These are phyloP conservation scores for Chloropsis hardwickii DNA, from an alignment of 2,113 vertebrate species.

Conservation along the genomic window DNA sequence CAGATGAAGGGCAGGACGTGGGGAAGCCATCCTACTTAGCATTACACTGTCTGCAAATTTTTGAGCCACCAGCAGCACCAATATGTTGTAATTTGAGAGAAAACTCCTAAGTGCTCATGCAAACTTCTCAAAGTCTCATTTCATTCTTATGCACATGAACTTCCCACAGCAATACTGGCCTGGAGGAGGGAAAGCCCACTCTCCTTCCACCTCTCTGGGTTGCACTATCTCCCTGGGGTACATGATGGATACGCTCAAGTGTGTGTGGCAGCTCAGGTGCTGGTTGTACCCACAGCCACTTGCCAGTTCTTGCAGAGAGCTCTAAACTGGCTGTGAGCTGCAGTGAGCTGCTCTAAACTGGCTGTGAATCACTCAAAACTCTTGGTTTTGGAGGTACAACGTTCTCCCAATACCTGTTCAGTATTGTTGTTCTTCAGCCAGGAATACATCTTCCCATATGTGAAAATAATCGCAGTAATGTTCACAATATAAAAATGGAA, in stretches of 20 bases:
- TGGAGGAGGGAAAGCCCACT: neutral
- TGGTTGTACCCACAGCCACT: neutral
- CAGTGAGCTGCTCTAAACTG: neutral
- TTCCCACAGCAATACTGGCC: neutral
- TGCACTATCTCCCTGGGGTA: neutral
- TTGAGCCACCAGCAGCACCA: neutral
- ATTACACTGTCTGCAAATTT: neutral
- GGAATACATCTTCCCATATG: neutral
- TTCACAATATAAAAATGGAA: neutral
- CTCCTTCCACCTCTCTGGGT: neutral
- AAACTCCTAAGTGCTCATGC: neutral
- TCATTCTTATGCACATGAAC: neutral
- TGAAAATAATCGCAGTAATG: neutral
- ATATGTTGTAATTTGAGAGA: neutral
- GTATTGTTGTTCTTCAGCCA: neutral
- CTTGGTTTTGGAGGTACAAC: neutral
- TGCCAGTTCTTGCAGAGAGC: neutral
- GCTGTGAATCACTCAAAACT: neutral
- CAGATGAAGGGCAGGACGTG: neutral
- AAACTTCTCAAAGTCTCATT: neutral
- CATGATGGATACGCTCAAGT: neutral
- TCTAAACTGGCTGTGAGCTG: neutral
- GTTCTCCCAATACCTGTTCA: neutral
- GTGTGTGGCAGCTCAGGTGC: neutral
- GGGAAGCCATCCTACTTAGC: neutral